These are phyloP conservation scores for Melanostigma gelatinosum DNA, from an alignment of 2,113 vertebrate species.

Conservation along the genomic window DNA sequence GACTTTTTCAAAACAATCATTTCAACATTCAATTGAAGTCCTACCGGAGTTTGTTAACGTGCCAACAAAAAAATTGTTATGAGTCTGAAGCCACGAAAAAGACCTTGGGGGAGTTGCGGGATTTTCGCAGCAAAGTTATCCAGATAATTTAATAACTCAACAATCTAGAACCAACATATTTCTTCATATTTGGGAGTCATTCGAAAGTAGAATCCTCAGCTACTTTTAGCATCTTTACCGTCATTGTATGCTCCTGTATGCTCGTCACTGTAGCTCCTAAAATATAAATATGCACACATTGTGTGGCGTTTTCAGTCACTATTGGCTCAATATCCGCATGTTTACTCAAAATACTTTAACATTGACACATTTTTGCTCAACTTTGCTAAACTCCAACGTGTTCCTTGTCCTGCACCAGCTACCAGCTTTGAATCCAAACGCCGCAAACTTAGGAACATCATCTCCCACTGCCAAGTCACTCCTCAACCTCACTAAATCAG, in stretches of 20 bases:
- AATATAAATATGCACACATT: background rate
- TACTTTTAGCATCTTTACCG: background rate
- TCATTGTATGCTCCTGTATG: too few species aligned
- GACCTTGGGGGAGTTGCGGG: background rate
- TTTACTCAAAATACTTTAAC: background rate
- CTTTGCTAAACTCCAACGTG: background rate
- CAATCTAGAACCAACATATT: background rate
- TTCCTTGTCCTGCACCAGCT: background rate
- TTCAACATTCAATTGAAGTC: background rate
- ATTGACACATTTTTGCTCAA: background rate
- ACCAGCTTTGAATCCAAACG: background rate
- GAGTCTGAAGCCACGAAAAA: background rate
- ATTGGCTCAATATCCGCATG: background rate
- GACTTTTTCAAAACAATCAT: background rate
- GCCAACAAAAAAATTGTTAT: too few species aligned
- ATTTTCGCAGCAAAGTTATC: background rate
- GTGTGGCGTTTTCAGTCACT: background rate
- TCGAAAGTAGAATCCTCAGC: background rate
- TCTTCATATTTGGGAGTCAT: background rate
- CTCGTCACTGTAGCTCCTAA: background rate
- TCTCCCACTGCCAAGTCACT: background rate
- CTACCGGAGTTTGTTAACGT: background rate
- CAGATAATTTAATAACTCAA: background rate
- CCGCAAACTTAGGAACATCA: background rate
- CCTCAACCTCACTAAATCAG: conserved; percentile 1